Conservation (phyloP, 2,888 invertebrate species). For the Drosophila nr. fundita region DNA sequence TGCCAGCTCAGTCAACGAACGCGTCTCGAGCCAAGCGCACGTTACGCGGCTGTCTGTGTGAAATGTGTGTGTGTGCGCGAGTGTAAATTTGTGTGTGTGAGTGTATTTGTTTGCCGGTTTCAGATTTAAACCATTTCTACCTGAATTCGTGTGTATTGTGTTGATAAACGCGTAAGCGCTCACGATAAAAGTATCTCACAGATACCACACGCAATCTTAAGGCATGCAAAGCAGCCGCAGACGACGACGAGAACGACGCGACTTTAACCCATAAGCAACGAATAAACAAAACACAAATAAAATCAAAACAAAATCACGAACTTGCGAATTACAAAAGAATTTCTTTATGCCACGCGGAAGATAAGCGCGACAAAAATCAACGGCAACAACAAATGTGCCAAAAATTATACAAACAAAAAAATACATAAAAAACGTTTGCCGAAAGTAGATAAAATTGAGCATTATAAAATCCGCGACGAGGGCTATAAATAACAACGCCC, state of each 20-base stretch:
- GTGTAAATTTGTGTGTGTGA: not conserved
- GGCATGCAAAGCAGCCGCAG: conserved; percentile 53
- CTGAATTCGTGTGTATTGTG: conserved; percentile 44
- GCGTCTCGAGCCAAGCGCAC: conserved; percentile 73
- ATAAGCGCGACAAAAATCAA: conserved; percentile 19
- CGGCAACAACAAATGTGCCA: conserved; percentile 41
- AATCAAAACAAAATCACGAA: conserved; percentile 58
- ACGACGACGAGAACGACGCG: conserved; percentile 27
- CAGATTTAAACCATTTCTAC: conserved; percentile 69
- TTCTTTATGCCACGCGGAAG: conserved; percentile 42
- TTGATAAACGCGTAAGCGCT: conserved; percentile 31
- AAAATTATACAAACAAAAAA: conserved; percentile 14
- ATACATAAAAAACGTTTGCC: not conserved
- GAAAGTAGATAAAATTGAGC: not conserved
- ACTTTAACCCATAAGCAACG: conserved; percentile 59
- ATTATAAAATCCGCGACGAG: conserved; percentile 28
- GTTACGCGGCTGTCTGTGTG: conserved; percentile 42
- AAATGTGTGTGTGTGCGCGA: conserved; percentile 10
- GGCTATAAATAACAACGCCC: conserved; percentile 16
- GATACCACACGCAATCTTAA: conserved; percentile 64
- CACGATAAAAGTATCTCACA: conserved; percentile 56
- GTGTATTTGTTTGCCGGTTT: conserved; percentile 67
- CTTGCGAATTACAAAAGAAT: conserved; percentile 46
- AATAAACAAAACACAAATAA: conserved; percentile 51
- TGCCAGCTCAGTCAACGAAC: conserved; percentile 76